These are phyloP conservation scores for Rhinoraja longicauda DNA, from an alignment of 2,797 vertebrate species.

Conservation along the genomic window DNA sequence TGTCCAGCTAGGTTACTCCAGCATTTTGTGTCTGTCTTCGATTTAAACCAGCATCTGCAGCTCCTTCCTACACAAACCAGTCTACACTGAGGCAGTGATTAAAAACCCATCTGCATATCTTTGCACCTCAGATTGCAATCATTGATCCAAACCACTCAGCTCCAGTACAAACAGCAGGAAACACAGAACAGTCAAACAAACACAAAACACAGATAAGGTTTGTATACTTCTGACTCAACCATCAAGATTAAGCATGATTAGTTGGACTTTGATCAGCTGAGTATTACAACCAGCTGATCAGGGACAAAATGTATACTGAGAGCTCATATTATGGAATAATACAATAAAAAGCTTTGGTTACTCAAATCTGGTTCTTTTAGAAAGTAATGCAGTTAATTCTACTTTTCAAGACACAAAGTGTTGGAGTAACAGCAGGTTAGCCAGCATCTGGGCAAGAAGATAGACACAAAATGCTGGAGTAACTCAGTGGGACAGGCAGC, in stretches of 20 bases:
- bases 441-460: no score
- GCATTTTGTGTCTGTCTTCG: no score
- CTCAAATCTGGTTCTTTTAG: background rate
- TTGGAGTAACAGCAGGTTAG: no score
- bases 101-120: no score
- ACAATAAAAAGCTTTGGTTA: background rate
- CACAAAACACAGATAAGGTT: slow-evolving; percentile 14
- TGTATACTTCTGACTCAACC: background rate
- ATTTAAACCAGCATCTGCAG: no score
- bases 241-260: background rate
- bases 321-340: background rate
- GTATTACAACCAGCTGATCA: background rate
- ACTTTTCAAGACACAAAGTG: no score
- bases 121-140: background rate
- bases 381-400: background rate
- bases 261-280: background rate
- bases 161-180: background rate
- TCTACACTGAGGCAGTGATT: background rate
- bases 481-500: no score
- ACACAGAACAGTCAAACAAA: background rate
- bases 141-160: background rate
- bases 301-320: no score
- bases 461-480: no score
- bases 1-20: no score
- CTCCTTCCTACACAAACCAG: no score